Percentiles rank a stretch among this genome's conserved stretches.
Evolutionary conservation across 1,140 invertebrate species (phyloP).

Genomic region (Formica exsecta): DNA sequence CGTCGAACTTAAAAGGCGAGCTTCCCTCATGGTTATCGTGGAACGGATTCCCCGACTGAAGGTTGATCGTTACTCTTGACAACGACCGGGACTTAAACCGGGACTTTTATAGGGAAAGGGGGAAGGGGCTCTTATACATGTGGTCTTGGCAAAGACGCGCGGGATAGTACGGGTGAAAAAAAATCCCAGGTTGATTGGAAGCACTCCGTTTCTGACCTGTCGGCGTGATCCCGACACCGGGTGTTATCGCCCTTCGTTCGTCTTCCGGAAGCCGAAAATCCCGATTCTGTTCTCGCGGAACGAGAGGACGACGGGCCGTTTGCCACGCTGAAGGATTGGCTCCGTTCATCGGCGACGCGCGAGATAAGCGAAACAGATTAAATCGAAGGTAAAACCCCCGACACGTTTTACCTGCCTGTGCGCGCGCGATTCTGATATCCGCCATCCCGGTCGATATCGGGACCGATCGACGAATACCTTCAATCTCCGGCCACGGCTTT

Average conservation of each 20-base stretch:
- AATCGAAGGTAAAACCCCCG: slow-evolving; percentile 70
- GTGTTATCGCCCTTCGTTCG: slow-evolving; percentile 74
- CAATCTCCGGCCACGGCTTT: slow-evolving; percentile 41
- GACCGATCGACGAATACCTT: slow-evolving; percentile 33
- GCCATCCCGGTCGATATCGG: not conserved
- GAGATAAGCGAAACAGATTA: slow-evolving; percentile 64
- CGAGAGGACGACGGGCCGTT: slow-evolving; percentile 24
- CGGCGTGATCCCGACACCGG: slow-evolving; percentile 64
- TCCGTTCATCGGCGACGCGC: slow-evolving; percentile 64
- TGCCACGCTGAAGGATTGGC: slow-evolving; percentile 53
- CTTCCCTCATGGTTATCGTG: slow-evolving; percentile 38
- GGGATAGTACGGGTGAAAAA: slow-evolving; percentile 30
- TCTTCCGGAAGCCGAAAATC: slow-evolving; percentile 68
- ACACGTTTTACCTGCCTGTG: slow-evolving; percentile 40
- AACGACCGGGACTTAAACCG: slow-evolving; percentile 20
- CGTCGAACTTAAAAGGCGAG: slow-evolving; percentile 54
- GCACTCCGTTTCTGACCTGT: slow-evolving; percentile 71
- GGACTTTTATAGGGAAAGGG: too few species aligned
- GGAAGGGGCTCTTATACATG: not conserved
- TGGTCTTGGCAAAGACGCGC: slow-evolving; percentile 27
- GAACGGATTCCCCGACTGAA: slow-evolving; percentile 18
- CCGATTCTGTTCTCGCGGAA: not conserved
- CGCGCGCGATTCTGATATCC: slow-evolving; percentile 29
- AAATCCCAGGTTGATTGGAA: slow-evolving; percentile 71
- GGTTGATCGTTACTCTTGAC: slow-evolving; percentile 40